phyloP scores from a whole-genome alignment of 2,797 vertebrate genomes.

The Heteromormyrus szaboi region DNA sequence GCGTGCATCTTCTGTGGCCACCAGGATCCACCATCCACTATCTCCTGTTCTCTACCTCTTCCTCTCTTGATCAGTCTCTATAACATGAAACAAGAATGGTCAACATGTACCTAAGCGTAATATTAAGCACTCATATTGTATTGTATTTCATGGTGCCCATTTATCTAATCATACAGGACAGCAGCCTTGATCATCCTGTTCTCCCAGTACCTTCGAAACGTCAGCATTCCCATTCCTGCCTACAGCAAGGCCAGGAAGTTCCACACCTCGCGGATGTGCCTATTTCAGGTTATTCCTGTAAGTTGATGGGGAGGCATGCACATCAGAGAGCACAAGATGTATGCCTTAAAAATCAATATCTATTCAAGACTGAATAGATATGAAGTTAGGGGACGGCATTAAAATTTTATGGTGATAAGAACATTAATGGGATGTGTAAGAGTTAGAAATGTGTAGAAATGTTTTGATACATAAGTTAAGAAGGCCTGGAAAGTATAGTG shows the following conservation, averaged over 20 bases:
- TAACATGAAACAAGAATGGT: neutral
- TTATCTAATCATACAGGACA: conserved; percentile 65
- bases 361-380: neutral
- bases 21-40: neutral
- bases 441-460: neutral
- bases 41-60: neutral
- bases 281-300: conserved; percentile 96
- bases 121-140: neutral
- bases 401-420: neutral
- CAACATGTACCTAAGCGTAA: neutral
- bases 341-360: neutral
- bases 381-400: neutral
- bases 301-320: conserved; percentile 29
- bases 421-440: neutral
- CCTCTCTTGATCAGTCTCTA: neutral
- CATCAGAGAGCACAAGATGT: neutral
- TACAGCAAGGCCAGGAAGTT: conserved; percentile 70
- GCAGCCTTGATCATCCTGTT: conserved; percentile 82
- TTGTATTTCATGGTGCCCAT: neutral
- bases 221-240: conserved; percentile 68
- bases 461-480: neutral
- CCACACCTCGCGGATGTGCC: conserved; percentile 59
- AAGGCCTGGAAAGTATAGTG: neutral
- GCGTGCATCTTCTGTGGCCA: conserved; percentile 45
- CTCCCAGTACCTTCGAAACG: conserved; percentile 87